phyloP scores from a whole-genome alignment of 2,797 vertebrate species.

The Odontamblyopus lacepedii region DNA sequence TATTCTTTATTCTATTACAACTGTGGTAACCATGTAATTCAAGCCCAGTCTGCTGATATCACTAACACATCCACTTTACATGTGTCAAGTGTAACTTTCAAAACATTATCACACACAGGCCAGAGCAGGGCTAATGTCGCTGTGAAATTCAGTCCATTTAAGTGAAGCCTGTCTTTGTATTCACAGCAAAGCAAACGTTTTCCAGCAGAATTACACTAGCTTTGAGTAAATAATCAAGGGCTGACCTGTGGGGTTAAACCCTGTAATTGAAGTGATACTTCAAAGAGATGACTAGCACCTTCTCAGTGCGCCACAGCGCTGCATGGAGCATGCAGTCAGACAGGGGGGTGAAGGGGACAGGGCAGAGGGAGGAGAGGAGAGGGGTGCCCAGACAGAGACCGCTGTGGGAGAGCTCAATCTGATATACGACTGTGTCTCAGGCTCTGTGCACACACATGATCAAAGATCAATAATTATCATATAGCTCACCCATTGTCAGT shows the following conservation, averaged over 20 bases:
- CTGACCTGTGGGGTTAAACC: constrained; percentile 98
- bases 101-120: constrained; percentile 87
- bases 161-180: constrained; percentile 83
- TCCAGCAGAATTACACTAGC: constrained; percentile 91
- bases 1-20: constrained; percentile 5
- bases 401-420: constrained; percentile 81
- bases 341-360: constrained; percentile 51
- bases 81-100: constrained; percentile 63
- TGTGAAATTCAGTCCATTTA: constrained; percentile 87
- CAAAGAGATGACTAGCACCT: constrained; percentile 95
- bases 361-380: constrained; percentile 58
- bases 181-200: constrained; percentile 86
- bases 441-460: constrained; percentile 79
- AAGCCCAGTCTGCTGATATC: constrained; percentile 13
- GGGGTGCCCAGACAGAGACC: constrained; percentile 71
- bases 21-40: background rate
- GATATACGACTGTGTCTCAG: constrained; percentile 84
- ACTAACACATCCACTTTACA: constrained; percentile 20
- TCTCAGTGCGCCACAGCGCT: constrained; percentile 74
- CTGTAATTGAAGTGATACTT: constrained; percentile 99
- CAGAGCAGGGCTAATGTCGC: constrained; percentile 79
- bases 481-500: background rate
- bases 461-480: constrained; percentile 48
- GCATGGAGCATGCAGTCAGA: constrained; percentile 64
- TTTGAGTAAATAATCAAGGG: constrained; percentile 99